These are phyloP conservation scores for Volucella inanis DNA, from an alignment of 2,888 invertebrate genomes.

Conservation along the genomic window DNA sequence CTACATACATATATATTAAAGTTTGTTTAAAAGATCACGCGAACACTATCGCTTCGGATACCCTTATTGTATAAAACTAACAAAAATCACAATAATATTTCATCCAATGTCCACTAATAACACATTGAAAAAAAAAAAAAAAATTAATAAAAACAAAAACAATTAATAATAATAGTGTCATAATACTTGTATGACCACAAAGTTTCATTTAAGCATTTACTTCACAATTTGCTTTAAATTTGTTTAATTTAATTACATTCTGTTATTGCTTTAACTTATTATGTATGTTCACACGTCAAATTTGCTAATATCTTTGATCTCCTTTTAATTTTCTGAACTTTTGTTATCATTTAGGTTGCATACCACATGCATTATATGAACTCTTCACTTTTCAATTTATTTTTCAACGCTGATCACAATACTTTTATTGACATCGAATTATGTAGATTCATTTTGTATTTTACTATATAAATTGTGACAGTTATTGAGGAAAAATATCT, in stretches of 20 bases:
- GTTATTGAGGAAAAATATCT: not conserved
- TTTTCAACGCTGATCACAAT: constrained; percentile 16
- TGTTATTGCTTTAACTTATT: constrained; percentile 27
- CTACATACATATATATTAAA: constrained; percentile 36
- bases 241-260: constrained; percentile 8
- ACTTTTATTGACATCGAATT: constrained; percentile 65
- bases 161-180: constrained; percentile 16
- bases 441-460: constrained; percentile 20
- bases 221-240: constrained; percentile 42
- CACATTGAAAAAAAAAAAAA: not conserved
- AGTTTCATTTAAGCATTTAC: constrained; percentile 43
- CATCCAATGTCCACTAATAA: constrained; percentile 41
- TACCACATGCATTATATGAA: not conserved
- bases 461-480: constrained; percentile 19
- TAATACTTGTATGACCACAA: constrained; percentile 27
- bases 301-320: constrained; percentile 37
- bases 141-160: not conserved
- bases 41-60: constrained; percentile 61
- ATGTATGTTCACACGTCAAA: not conserved
- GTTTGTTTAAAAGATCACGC: constrained; percentile 51
- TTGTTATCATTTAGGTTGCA: constrained; percentile 18
- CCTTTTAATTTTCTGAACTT: constrained; percentile 13
- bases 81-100: constrained; percentile 21
- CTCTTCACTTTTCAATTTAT: constrained; percentile 4
- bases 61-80: constrained; percentile 24